Percentiles rank a stretch among this genome's conserved stretches.
These are phyloP conservation scores for Halcyon chelicuti DNA, from an alignment of 2,797 vertebrate species.

Conservation along the genomic window DNA sequence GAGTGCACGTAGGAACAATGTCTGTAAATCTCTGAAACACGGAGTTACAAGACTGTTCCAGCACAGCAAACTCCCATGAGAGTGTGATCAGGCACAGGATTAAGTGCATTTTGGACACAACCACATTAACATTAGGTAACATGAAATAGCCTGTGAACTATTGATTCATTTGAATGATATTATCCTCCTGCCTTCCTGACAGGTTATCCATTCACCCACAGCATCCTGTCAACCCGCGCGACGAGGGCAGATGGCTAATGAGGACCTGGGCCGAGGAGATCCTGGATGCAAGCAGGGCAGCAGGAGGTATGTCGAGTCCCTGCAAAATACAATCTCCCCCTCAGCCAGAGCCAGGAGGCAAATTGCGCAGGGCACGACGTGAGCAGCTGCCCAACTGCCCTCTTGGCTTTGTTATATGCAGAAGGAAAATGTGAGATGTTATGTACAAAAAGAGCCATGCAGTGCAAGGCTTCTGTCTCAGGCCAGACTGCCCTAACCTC, in stretches of 20 bases:
- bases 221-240: neutral
- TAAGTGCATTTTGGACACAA: constrained; percentile 24
- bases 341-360: neutral
- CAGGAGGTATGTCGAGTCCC: neutral
- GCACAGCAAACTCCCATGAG: neutral
- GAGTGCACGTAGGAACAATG: neutral
- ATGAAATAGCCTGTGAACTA: constrained; percentile 40
- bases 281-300: neutral
- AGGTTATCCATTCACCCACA: constrained; percentile 54
- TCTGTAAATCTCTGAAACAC: neutral
- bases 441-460: neutral
- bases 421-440: neutral
- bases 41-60: neutral
- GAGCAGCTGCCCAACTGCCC: neutral
- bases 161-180: constrained; percentile 60
- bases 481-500: neutral
- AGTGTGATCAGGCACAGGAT: neutral
- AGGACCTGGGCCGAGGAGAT: neutral
- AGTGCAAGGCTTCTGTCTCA: neutral
- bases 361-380: fast-evolving
- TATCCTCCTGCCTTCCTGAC: constrained; percentile 27
- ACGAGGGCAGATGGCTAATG: constrained; percentile 64
- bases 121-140: neutral
- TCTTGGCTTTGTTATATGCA: neutral
- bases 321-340: neutral